Percentiles rank a stretch among this genome's conserved stretches.
These are phyloP conservation scores for Falco naumanni DNA, from an alignment of 2,797 vertebrate genomes.

Conservation along the genomic window DNA sequence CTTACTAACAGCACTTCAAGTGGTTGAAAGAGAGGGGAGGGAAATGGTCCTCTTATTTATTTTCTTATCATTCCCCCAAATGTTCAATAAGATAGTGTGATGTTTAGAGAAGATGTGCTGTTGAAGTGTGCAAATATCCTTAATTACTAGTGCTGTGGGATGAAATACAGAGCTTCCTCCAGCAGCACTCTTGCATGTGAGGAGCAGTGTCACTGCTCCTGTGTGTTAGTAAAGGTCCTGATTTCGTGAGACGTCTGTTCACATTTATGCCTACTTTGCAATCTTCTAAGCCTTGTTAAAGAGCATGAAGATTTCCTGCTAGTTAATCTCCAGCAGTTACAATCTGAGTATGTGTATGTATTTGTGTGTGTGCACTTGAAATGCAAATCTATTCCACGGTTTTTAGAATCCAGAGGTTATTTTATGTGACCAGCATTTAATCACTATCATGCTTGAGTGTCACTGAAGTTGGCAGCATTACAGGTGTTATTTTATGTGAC, in stretches of 20 bases:
- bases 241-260: background rate
- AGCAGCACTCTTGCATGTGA: background rate
- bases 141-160: background rate
- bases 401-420: conserved; percentile 1
- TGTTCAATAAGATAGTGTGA: background rate
- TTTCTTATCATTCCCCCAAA: background rate
- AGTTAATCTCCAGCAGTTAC: background rate
- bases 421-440: conserved; percentile 37
- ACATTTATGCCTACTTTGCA: background rate
- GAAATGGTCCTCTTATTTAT: background rate
- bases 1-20: background rate
- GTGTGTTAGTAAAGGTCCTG: background rate
- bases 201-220: fast-evolving
- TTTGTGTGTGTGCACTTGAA: background rate
- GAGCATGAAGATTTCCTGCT: background rate
- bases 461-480: background rate
- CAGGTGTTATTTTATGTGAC: conserved; percentile 27
- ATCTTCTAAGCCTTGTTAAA: background rate
- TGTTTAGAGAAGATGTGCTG: background rate
- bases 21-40: background rate
- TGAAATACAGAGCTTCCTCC: background rate
- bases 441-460: background rate
- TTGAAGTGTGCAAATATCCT: background rate
- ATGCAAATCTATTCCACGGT: background rate
- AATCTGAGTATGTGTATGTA: background rate